Percentiles rank a stretch among this genome's conserved stretches.
Evolutionary conservation across 2,797 vertebrate species (phyloP).

Genomic region (Fistularia tabacaria): DNA sequence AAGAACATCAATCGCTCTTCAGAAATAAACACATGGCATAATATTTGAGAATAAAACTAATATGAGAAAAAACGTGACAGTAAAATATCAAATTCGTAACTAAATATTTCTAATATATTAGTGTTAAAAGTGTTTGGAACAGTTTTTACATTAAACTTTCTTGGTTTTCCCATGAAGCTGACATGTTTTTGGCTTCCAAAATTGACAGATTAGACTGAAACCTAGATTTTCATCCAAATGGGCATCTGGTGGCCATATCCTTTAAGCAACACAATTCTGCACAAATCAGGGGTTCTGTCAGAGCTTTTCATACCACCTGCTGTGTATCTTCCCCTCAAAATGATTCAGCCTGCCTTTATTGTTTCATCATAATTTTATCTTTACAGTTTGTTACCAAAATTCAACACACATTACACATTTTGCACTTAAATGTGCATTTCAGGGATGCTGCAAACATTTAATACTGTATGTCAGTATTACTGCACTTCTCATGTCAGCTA

Average conservation of each 20-base stretch:
- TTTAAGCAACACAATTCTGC: slow-evolving; percentile 86
- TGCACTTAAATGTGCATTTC: slow-evolving; percentile 57
- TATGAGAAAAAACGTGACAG: slow-evolving; percentile 66
- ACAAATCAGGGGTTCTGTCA: slow-evolving; percentile 82
- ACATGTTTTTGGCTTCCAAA: slow-evolving; percentile 70
- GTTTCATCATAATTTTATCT: slow-evolving; percentile 75
- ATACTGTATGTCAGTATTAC: slow-evolving; percentile 38
- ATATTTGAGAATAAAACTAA: slow-evolving; percentile 64
- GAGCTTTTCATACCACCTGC: slow-evolving; percentile 83
- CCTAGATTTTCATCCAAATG: slow-evolving; percentile 83
- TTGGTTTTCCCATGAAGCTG: slow-evolving; percentile 57
- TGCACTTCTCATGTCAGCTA: slow-evolving; percentile 43
- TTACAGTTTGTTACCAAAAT: slow-evolving; percentile 68
- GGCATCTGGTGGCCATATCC: slow-evolving; percentile 86
- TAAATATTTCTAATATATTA: slow-evolving; percentile 48
- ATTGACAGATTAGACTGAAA: slow-evolving; percentile 78
- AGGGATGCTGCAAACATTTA: slow-evolving; percentile 35
- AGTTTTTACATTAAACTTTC: slow-evolving; percentile 62
- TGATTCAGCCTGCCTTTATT: slow-evolving; percentile 75
- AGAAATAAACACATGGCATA: slow-evolving; percentile 39
- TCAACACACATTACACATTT: slow-evolving; percentile 68
- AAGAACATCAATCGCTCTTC: slow-evolving; percentile 15
- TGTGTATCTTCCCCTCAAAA: slow-evolving; percentile 73
- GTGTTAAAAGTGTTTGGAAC: slow-evolving; percentile 58
- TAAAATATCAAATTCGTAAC: slow-evolving; percentile 52